Percentiles rank a stretch among this genome's conserved stretches.
These are phyloP conservation scores for Tenodera sinensis DNA, from an alignment of 2,888 invertebrate genomes.

Conservation along the genomic window DNA sequence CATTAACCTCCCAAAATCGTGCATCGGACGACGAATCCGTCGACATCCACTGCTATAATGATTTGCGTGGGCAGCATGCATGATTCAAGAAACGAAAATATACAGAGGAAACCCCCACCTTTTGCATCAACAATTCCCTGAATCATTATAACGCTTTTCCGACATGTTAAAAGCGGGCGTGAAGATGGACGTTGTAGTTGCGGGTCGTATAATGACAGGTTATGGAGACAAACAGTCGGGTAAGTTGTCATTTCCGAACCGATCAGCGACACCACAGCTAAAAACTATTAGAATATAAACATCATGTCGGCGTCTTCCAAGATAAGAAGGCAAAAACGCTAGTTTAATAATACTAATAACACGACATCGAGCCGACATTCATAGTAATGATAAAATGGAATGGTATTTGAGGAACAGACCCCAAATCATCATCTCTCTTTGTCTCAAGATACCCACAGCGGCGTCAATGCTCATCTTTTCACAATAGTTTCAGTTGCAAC, in stretches of 20 bases:
- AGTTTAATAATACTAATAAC: conserved; percentile 17
- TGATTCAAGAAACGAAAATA: not conserved
- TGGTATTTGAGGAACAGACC: not conserved
- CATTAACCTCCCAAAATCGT: too few relatives aligned
- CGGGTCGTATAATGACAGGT: not conserved
- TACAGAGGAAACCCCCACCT: not conserved
- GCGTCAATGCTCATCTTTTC: too few relatives aligned
- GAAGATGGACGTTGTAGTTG: not conserved
- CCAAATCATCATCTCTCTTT: not conserved
- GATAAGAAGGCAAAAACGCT: conserved; percentile 15
- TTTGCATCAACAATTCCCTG: not conserved
- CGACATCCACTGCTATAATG: not conserved
- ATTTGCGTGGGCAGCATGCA: not conserved
- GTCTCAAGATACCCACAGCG: not conserved
- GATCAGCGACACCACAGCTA: not conserved
- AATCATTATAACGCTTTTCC: not conserved
- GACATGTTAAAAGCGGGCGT: not conserved
- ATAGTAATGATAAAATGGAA: not conserved
- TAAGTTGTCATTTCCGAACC: not conserved
- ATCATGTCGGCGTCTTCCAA: not conserved
- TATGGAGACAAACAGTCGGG: not conserved
- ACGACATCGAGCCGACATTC: not conserved
- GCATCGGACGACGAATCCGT: not conserved
- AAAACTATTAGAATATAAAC: conserved; percentile 16
- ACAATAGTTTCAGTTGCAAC: too few relatives aligned